Evolutionary conservation across 2,113 vertebrate genomes (phyloP).

Genomic region (Rattus norvegicus): DNA sequence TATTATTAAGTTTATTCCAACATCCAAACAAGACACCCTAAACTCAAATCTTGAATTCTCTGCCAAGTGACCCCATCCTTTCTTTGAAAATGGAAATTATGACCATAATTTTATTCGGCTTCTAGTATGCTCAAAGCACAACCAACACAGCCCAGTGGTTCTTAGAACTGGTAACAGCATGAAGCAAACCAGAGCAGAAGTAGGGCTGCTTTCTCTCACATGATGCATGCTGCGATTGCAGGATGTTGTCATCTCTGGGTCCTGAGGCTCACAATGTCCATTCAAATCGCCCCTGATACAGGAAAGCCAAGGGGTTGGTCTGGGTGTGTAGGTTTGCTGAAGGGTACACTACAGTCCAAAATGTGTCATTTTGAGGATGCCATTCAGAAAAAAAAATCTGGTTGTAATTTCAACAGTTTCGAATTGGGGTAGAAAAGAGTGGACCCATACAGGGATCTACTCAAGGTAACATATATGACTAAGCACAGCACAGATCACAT

Average conservation of each 20-base stretch:
- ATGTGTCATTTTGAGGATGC: background rate
- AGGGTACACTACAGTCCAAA: background rate
- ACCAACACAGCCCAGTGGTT: background rate
- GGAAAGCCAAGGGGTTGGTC: background rate
- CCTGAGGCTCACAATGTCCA: background rate
- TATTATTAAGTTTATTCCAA: background rate
- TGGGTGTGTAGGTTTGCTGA: background rate
- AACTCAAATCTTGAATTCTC: background rate
- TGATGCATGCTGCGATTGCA: background rate
- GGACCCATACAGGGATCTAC: background rate
- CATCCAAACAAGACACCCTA: background rate
- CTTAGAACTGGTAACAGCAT: background rate
- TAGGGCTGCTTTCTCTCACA: background rate
- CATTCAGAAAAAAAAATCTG: background rate
- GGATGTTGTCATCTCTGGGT: background rate
- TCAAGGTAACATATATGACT: background rate
- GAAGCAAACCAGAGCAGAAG: background rate
- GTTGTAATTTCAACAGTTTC: background rate
- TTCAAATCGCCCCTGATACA: background rate
- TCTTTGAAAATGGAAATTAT: slow-evolving; percentile 20
- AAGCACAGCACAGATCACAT: slow-evolving; percentile 14
- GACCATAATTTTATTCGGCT: background rate
- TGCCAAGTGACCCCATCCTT: slow-evolving; percentile 4
- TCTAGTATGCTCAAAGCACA: background rate
- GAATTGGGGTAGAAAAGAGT: background rate